Conservation (phyloP, 2,797 vertebrate species). For the Chaetodon trifasciatus region DNA sequence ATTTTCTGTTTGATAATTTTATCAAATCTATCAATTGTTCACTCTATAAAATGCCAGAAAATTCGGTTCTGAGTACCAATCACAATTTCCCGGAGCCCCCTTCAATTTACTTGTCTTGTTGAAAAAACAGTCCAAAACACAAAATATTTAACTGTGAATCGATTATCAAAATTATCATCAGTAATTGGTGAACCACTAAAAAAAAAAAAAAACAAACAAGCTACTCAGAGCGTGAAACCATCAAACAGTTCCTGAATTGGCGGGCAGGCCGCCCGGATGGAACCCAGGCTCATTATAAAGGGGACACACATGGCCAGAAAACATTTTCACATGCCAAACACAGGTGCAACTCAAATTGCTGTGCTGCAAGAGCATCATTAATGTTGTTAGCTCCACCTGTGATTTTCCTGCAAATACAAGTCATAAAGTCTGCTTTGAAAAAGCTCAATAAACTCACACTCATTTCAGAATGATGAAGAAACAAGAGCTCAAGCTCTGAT, state of each 20-base stretch:
- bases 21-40: background rate
- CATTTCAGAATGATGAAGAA: background rate
- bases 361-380: background rate
- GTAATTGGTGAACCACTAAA: background rate
- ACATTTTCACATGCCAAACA: background rate
- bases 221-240: background rate
- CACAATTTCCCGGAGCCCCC: background rate
- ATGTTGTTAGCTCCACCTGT: background rate
- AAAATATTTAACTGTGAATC: background rate
- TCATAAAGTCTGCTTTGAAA: background rate
- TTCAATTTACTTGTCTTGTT: background rate
- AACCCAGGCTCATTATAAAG: background rate
- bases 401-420: background rate
- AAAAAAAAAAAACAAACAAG: background rate
- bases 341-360: background rate
- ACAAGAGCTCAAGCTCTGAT: background rate
- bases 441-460: background rate
- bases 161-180: background rate
- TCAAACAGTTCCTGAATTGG: too few relatives aligned
- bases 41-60: background rate
- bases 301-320: background rate
- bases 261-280: background rate
- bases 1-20: background rate
- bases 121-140: background rate
- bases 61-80: background rate